Percentiles rank a stretch among this genome's conserved stretches.
Evolutionary conservation across 92 coral and sea anemone genomes (phyloP).

Genomic region (Scolanthus callimorphus): DNA sequence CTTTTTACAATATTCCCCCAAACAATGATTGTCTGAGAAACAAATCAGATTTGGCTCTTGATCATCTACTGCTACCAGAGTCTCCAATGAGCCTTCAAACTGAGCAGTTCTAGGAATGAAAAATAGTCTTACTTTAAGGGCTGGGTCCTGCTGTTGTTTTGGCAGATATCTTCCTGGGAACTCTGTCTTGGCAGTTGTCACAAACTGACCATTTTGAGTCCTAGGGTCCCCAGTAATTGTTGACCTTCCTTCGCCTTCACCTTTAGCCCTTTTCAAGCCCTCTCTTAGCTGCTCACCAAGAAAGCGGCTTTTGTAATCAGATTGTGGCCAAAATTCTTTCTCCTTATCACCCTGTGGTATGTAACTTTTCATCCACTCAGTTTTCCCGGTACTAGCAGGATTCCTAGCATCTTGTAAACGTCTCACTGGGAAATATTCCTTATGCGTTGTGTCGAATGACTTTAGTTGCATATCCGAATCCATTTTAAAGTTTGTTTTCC

Average conservation of each 20-base stretch:
- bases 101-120: too few relatives aligned
- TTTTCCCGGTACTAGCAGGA: conserved; percentile 52
- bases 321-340: conserved; percentile 87
- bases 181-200: conserved; percentile 81
- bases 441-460: conserved; percentile 88
- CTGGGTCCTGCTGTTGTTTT: conserved; percentile 63
- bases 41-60: too few relatives aligned
- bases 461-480: conserved; percentile 72
- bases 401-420: conserved; percentile 63
- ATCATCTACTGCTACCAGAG: too few relatives aligned
- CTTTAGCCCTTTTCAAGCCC: conserved; percentile 40
- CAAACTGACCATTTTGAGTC: conserved; percentile 79
- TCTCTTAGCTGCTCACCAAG: conserved; percentile 58
- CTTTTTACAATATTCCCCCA: too few relatives aligned
- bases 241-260: conserved; percentile 56
- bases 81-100: too few relatives aligned
- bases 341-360: conserved; percentile 98
- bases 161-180: conserved; percentile 65
- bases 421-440: conserved; percentile 85
- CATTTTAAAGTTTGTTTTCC: conserved; percentile 87
- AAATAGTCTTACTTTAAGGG: conserved; percentile 53
- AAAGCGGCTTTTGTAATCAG: conserved; percentile 85
- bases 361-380: conserved; percentile 82
- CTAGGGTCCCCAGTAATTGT: conserved; percentile 87
- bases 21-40: too few relatives aligned